Percentiles rank a stretch among this genome's conserved stretches.
Evolutionary conservation across 1,140 invertebrate species (phyloP).

Genomic region (Drosophila pandora): DNA sequence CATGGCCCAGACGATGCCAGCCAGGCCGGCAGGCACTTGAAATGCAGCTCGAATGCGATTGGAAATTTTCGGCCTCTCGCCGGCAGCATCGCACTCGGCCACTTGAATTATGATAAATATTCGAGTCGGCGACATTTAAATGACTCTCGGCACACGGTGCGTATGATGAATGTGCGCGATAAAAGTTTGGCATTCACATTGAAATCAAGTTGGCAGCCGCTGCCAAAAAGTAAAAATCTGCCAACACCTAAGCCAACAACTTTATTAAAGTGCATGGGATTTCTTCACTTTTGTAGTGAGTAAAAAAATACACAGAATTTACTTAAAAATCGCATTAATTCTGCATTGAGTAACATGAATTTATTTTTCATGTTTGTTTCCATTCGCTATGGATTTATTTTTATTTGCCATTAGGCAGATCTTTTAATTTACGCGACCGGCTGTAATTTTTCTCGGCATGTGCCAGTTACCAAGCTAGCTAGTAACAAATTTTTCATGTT

Average conservation of each 20-base stretch:
- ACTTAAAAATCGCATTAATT: conserved; percentile 44
- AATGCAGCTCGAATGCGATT: conserved; percentile 31
- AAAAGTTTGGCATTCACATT: conserved; percentile 68
- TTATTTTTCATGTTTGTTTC: conserved; percentile 9
- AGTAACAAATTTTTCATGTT: conserved; percentile 34
- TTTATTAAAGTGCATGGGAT: conserved; percentile 4
- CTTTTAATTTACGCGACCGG: conserved; percentile 51
- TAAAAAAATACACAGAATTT: neutral
- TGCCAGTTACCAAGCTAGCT: conserved; percentile 30
- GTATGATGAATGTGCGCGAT: conserved; percentile 69
- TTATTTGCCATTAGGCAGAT: conserved; percentile 39
- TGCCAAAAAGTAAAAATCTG: conserved; percentile 11
- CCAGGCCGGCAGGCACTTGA: conserved; percentile 3
- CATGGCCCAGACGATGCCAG: conserved; percentile 41
- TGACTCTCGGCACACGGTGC: conserved; percentile 57
- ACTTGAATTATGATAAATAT: conserved; percentile 65
- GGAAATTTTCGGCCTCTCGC: conserved; percentile 14
- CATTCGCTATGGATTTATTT: conserved; percentile 16
- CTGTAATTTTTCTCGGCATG: conserved; percentile 19
- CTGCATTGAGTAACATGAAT: conserved; percentile 19
- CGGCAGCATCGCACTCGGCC: conserved; percentile 36
- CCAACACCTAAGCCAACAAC: conserved; percentile 20
- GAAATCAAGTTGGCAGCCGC: conserved; percentile 46
- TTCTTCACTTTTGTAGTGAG: neutral
- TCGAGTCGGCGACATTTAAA: conserved; percentile 61